phyloP scores from a whole-genome alignment of 2,888 invertebrate genomes.

The Lasioglossum oenotherae region DNA sequence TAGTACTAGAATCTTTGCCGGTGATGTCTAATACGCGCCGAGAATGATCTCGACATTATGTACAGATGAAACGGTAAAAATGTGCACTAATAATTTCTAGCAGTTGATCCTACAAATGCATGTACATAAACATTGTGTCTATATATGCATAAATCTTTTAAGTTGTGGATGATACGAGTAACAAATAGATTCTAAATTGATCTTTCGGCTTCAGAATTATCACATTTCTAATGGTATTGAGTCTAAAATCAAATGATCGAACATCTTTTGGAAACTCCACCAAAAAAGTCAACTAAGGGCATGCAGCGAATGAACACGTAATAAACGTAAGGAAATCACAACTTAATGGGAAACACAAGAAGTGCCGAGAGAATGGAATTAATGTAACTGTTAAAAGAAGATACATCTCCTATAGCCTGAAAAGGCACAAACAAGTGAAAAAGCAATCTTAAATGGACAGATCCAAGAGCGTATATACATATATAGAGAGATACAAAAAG shows the following conservation, averaged over 20 bases:
- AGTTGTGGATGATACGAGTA: slow-evolving; percentile 15
- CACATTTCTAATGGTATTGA: slow-evolving; percentile 30
- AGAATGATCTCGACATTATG: slow-evolving; percentile 26
- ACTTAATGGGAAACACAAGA: slow-evolving; percentile 50
- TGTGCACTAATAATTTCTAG: slow-evolving; percentile 29
- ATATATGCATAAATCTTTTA: slow-evolving; percentile 12
- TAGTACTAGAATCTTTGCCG: slow-evolving; percentile 40
- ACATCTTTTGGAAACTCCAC: slow-evolving; percentile 38
- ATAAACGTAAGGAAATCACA: slow-evolving; percentile 54
- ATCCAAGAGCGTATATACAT: slow-evolving; percentile 46
- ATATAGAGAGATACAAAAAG: slow-evolving; percentile 46
- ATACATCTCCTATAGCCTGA: slow-evolving; percentile 51
- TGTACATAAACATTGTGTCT: slow-evolving; percentile 14
- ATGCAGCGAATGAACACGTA: slow-evolving; percentile 61
- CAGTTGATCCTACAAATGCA: slow-evolving; percentile 33
- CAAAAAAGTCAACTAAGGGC: slow-evolving; percentile 56
- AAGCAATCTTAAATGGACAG: slow-evolving; percentile 50
- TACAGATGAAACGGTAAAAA: slow-evolving; percentile 23
- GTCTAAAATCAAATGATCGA: slow-evolving; percentile 36
- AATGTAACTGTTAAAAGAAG: slow-evolving; percentile 40
- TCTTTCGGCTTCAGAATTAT: slow-evolving; percentile 29
- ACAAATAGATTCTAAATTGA: slow-evolving; percentile 33
- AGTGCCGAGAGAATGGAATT: slow-evolving; percentile 46
- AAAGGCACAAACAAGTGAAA: slow-evolving; percentile 50
- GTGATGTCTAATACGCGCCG: slow-evolving; percentile 46